Conservation (phyloP, 2,888 invertebrate genomes). For the Pantelozetes paolii region DNA sequence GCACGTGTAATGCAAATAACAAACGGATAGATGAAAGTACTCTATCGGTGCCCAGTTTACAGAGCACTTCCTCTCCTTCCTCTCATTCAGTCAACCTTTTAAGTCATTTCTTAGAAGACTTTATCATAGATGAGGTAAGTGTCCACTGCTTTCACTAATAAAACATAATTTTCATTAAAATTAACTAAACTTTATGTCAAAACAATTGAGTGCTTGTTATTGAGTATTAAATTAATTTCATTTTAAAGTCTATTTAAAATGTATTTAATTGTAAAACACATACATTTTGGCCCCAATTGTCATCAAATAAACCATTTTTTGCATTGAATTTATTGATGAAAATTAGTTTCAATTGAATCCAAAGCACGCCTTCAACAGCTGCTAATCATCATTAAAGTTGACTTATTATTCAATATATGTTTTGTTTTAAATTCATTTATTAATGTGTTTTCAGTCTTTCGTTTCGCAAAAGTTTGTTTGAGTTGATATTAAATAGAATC, state of each 20-base stretch:
- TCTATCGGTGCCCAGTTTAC: background rate
- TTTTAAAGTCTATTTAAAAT: background rate
- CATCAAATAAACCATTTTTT: background rate
- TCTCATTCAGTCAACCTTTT: background rate
- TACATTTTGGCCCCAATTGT: constrained; percentile 7
- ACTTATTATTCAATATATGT: background rate
- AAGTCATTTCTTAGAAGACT: background rate
- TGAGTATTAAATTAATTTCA: background rate
- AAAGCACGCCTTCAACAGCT: constrained; percentile 24
- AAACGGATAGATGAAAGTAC: constrained; percentile 18
- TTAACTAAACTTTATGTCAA: background rate
- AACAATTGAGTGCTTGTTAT: background rate
- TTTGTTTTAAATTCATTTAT: constrained; percentile 2
- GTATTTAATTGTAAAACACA: background rate
- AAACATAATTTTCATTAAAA: background rate
- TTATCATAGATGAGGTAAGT: constrained; percentile 18
- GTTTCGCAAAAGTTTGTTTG: too few species aligned
- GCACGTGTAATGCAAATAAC: constrained; percentile 26
- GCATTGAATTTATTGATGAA: constrained; percentile 4
- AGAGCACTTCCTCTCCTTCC: background rate
- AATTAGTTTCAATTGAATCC: constrained; percentile 32
- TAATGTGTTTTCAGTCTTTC: background rate
- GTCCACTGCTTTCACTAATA: background rate
- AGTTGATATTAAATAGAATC: too few species aligned
- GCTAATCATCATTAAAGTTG: constrained; percentile 29